These are phyloP conservation scores for Aurelia sp. DNA, from an alignment of 30 jellyfish, hydroid and myxozoan species.

Conservation along the genomic window DNA sequence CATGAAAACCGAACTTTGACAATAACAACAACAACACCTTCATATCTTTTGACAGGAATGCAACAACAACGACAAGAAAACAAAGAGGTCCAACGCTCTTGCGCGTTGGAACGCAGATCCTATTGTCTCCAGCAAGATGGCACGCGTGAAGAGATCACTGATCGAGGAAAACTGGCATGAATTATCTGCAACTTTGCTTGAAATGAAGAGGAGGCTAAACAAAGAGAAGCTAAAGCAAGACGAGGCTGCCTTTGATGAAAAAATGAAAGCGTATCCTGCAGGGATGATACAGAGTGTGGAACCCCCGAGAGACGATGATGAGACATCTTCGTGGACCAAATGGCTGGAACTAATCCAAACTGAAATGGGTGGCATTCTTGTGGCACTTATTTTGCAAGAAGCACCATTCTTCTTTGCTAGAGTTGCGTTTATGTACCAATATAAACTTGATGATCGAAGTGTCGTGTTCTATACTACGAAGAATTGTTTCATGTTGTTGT, in stretches of 20 bases:
- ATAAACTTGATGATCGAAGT: constrained; percentile 43
- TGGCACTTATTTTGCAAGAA: constrained; percentile 78
- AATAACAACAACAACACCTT: too few relatives aligned
- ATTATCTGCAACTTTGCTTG: constrained; percentile 21
- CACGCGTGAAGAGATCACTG: constrained; percentile 13
- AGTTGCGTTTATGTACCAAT: constrained; percentile 53
- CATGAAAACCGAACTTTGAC: too few relatives aligned
- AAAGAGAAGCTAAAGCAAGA: background rate
- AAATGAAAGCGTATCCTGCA: background rate
- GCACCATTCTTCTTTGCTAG: constrained; percentile 83
- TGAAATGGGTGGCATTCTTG: constrained; percentile 70
- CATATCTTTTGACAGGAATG: background rate
- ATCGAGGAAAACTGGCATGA: constrained; percentile 63
- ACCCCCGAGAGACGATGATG: constrained; percentile 2
- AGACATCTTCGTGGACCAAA: constrained; percentile 9
- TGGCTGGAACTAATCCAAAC: constrained; percentile 61
- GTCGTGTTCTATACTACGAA: constrained; percentile 50
- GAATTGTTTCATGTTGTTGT: constrained; percentile 55
- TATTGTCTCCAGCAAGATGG: constrained; percentile 9
- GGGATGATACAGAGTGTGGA: background rate
- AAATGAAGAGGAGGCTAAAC: constrained; percentile 21
- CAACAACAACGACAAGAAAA: background rate
- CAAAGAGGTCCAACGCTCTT: background rate
- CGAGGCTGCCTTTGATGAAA: background rate
- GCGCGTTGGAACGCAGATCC: constrained; percentile 23